A percentile compares a stretch with the other conserved stretches of the same genome.
Conservation (phyloP, 37 sponge, comb jelly and placozoan species). For the Amphimedon queenslandica region DNA sequence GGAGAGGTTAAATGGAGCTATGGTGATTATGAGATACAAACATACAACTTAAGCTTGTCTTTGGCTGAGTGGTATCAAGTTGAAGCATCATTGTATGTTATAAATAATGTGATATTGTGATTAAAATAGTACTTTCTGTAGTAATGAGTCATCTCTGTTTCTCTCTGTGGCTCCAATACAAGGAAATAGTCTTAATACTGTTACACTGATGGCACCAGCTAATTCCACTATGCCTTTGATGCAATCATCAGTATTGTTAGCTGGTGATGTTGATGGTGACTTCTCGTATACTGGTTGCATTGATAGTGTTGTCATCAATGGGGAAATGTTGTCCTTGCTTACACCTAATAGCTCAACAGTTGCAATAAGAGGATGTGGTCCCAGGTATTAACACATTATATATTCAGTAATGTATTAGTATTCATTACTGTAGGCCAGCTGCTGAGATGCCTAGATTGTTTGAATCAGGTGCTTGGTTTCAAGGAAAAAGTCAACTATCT, state of each 20-base stretch:
- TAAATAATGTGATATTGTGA: neutral
- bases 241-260: too few species aligned
- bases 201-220: too few species aligned
- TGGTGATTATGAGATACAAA: neutral
- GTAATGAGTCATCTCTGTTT: too few species aligned
- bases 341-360: conserved; percentile 7
- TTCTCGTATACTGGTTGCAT: conserved; percentile 48
- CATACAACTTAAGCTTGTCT: neutral
- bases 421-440: conserved; percentile 35
- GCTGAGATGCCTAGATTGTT: conserved; percentile 30
- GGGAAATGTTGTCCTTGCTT: conserved; percentile 28
- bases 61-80: neutral
- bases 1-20: neutral
- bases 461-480: conserved; percentile 57
- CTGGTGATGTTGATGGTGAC: too few species aligned
- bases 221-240: too few species aligned
- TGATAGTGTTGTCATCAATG: conserved; percentile 49
- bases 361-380: conserved; percentile 33
- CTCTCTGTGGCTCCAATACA: too few species aligned
- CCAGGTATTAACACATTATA: conserved; percentile 37
- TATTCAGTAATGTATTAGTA: too few species aligned
- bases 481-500: conserved; percentile 5
- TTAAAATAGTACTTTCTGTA: too few species aligned
- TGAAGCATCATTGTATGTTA: neutral
- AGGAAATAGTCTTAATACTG: too few species aligned